These are phyloP conservation scores for Zygaena filipendulae DNA, from an alignment of 2,888 invertebrate species.

Conservation along the genomic window DNA sequence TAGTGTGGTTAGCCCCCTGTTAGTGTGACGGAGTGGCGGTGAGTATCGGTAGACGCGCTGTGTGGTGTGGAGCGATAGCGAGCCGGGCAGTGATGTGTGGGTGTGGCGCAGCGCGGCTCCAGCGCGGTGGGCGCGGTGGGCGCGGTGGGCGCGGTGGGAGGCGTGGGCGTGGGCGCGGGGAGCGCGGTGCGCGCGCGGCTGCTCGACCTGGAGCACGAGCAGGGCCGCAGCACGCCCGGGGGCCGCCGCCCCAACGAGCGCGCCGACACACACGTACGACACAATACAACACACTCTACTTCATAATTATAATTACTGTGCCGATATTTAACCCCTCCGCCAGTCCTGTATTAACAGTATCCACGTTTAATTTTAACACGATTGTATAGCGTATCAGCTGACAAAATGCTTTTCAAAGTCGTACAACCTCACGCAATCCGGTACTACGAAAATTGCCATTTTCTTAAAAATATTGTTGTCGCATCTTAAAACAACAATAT, in stretches of 20 bases:
- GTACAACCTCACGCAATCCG: too few species aligned
- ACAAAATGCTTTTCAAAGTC: too few species aligned
- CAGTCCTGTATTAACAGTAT: background rate
- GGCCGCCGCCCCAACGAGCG: slow-evolving; percentile 28
- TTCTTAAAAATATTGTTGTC: too few species aligned
- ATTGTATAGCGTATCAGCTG: too few species aligned
- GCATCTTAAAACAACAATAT: too few species aligned
- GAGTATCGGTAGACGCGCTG: slow-evolving; percentile 6
- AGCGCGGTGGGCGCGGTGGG: slow-evolving; percentile 18
- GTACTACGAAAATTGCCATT: too few species aligned
- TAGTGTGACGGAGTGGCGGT: too few species aligned
- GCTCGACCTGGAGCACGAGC: slow-evolving; percentile 60
- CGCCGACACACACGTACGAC: slow-evolving; percentile 20
- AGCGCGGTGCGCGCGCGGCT: slow-evolving; percentile 48
- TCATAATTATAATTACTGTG: background rate
- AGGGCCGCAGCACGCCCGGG: slow-evolving; percentile 63
- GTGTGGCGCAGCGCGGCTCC: slow-evolving; percentile 31
- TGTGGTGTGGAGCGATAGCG: too few species aligned
- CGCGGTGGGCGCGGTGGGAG: slow-evolving; percentile 17
- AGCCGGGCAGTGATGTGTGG: slow-evolving; percentile 20
- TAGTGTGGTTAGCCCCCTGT: too few species aligned
- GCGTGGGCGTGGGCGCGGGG: slow-evolving; percentile 15
- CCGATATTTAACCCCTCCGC: background rate
- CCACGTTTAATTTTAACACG: slow-evolving; percentile 2
- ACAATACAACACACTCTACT: slow-evolving; percentile 2